Evolutionary conservation across 2,888 invertebrate species (phyloP).

Genomic region (Morpho achilles): DNA sequence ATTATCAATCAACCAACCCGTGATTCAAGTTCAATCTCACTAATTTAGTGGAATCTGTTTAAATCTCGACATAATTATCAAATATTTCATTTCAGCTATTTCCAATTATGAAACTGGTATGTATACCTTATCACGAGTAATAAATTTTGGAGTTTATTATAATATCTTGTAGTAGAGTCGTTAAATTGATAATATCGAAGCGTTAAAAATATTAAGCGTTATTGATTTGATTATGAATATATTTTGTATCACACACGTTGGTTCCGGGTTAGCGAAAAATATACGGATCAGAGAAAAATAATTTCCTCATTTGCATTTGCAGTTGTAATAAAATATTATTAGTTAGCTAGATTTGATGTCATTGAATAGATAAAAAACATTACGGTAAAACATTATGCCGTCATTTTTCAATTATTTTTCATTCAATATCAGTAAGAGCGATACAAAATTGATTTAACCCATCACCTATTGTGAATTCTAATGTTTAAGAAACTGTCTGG

Average conservation of each 20-base stretch:
- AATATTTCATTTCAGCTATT: constrained; percentile 16
- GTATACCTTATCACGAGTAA: constrained; percentile 43
- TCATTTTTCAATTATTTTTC: too few species aligned
- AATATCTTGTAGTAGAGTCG: constrained; percentile 50
- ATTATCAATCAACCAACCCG: not conserved
- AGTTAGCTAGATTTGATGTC: too few species aligned
- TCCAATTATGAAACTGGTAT: constrained; percentile 17
- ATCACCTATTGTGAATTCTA: too few species aligned
- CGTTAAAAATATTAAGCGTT: constrained; percentile 26
- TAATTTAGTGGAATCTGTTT: constrained; percentile 7
- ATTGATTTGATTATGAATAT: constrained; percentile 35
- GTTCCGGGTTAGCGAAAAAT: constrained; percentile 44
- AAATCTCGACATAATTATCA: constrained; percentile 13
- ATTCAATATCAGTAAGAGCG: too few species aligned
- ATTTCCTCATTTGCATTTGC: not conserved
- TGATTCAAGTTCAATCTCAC: constrained; percentile 6
- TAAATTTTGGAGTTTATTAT: constrained; percentile 58
- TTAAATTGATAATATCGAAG: constrained; percentile 56
- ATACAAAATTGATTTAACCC: too few species aligned
- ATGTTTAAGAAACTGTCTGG: too few species aligned
- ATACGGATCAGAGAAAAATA: not conserved
- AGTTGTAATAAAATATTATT: too few species aligned
- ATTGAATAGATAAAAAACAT: too few species aligned
- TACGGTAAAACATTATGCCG: too few species aligned
- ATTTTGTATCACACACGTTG: constrained; percentile 60